Evolutionary conservation across 2,888 invertebrate species (phyloP).

Genomic region (Chrysolina haemoptera): DNA sequence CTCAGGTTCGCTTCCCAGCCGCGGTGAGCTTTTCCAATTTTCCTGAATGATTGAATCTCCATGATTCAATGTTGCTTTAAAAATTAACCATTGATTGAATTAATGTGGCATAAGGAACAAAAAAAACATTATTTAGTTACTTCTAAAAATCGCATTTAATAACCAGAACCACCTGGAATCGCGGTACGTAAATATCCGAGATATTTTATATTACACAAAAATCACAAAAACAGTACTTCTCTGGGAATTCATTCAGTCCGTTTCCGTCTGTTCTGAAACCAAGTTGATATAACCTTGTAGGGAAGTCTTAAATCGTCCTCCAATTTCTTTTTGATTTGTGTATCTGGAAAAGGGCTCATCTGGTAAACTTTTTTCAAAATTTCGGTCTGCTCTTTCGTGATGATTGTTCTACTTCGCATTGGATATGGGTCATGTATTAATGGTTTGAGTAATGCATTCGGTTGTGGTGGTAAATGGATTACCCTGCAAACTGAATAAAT

Average conservation of each 20-base stretch:
- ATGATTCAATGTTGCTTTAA: too few species aligned
- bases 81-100: too few species aligned
- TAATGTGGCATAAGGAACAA: too few species aligned
- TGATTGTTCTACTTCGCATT: slow-evolving; percentile 16
- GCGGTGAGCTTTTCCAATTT: too few species aligned
- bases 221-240: background rate
- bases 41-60: too few species aligned
- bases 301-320: slow-evolving; percentile 13
- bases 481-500: background rate
- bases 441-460: background rate
- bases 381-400: slow-evolving; percentile 12
- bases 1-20: too few species aligned
- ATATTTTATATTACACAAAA: too few species aligned
- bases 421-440: background rate
- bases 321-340: slow-evolving; percentile 6
- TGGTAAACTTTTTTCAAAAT: background rate
- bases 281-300: slow-evolving; percentile 20
- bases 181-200: too few species aligned
- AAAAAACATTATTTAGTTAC: too few species aligned
- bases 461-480: background rate
- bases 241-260: background rate
- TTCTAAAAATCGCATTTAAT: too few species aligned
- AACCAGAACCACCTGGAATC: too few species aligned
- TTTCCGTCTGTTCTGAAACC: slow-evolving; percentile 26
- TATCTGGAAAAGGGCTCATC: slow-evolving; percentile 7